A percentile compares a stretch with the other conserved stretches of the same genome.
Evolutionary conservation across 2,113 vertebrate genomes (phyloP).

Genomic region (Cebus imitator): DNA sequence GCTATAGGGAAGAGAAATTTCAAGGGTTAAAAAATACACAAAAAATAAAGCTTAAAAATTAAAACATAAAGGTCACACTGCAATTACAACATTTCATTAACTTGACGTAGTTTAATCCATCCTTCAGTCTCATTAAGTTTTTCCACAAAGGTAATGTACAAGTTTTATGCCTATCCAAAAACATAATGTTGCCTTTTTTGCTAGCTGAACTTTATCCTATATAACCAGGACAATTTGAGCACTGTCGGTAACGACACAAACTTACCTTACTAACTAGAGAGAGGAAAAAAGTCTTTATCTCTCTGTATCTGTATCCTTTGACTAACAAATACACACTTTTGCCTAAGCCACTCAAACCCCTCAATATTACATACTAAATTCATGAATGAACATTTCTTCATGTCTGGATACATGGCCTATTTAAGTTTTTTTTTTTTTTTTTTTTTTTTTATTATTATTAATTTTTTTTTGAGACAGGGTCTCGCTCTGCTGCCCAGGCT

Average conservation of each 20-base stretch:
- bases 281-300: not conserved
- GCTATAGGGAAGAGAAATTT: not conserved
- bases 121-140: not conserved
- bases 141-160: not conserved
- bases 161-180: not conserved
- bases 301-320: not conserved
- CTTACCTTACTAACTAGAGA: not conserved
- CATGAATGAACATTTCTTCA: not conserved
- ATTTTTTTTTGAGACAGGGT: too few species aligned
- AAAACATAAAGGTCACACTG: not conserved
- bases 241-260: not conserved
- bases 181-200: not conserved
- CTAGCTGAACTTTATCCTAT: not conserved
- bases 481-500: too few species aligned
- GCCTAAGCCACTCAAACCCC: not conserved
- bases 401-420: not conserved
- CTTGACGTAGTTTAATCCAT: slow-evolving; percentile 27
- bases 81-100: slow-evolving; percentile 6
- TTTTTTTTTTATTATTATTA: too few species aligned
- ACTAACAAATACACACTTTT: not conserved
- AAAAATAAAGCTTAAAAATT: not conserved
- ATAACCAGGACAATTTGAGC: not conserved
- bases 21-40: not conserved
- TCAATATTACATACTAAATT: not conserved
- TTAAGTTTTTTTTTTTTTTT: not conserved